Conservation (phyloP, 2,888 invertebrate species). For the Aleiodes testaceus region DNA sequence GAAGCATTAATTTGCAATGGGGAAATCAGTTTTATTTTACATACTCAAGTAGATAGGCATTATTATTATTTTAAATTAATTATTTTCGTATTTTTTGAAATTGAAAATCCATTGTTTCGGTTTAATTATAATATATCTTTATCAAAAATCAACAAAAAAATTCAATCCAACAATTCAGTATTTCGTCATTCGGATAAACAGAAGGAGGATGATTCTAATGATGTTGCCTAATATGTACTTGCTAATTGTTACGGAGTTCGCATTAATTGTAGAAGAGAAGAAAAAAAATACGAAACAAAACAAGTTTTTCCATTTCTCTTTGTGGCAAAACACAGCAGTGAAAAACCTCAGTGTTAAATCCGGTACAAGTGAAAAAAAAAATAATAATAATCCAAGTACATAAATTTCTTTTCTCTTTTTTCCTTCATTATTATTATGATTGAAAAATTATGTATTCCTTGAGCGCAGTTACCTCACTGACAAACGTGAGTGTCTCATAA, state of each 20-base stretch:
- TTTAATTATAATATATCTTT: neutral
- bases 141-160: neutral
- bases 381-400: neutral
- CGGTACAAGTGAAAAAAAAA: neutral
- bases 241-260: constrained; percentile 15
- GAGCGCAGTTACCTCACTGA: constrained; percentile 23
- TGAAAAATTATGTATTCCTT: neutral
- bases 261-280: neutral
- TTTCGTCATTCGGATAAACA: constrained; percentile 20
- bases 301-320: too few relatives aligned
- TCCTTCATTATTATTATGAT: neutral
- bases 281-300: neutral
- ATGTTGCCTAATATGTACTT: constrained; percentile 23
- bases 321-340: too few relatives aligned
- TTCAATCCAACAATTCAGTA: neutral
- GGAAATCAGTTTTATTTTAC: constrained; percentile 16
- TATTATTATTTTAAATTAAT: neutral
- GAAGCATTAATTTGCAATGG: constrained; percentile 1
- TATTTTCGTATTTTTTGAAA: neutral
- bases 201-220: constrained; percentile 17
- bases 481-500: constrained; percentile 40
- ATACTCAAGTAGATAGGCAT: constrained; percentile 5
- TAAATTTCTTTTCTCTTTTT: neutral
- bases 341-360: too few relatives aligned
- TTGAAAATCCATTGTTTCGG: neutral